Evolutionary conservation across 2,797 vertebrate species (phyloP), one percentile per base, ranked within the genome.

Genomic region (Bradypus variegatus): DNA sequence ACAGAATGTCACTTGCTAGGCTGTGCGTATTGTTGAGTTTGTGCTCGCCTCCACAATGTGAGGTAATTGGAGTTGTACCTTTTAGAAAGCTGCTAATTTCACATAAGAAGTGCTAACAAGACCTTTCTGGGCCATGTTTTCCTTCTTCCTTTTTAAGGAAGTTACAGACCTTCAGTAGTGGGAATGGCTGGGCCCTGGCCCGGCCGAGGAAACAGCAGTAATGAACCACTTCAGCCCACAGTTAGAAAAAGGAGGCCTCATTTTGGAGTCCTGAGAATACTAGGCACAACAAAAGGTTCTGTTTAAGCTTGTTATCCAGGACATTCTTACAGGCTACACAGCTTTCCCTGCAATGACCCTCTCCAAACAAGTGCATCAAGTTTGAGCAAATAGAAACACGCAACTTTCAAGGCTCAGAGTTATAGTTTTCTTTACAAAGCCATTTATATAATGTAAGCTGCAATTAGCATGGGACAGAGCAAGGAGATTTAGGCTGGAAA

Each of bases 51-150:
- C 98, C 98, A 98, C 98, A 99, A 98, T 98, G 98, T 98, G 97
- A 98, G 98, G 98, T 99, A 99, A 99, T 99, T 99, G 99, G 98
- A 98, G 98, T 98, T 98, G 98, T 98, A 99, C 98, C 98, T 99
- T 98, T 98, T 98, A 98, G 98, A 99, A 99, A 99, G 98, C 98
- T 99, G 98, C 98, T 99, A 99, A 99, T 99, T 99, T 99, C 98
- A 97, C 98, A 98, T 98, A 99, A 99, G 99, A 99, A 99, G 99
- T 99, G 98, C 98, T 99, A 99, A 99, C 98, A 98, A 98, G 99
- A 99, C 98, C 99, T 99, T 99, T 99, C 98, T 99, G 98, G 98
- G 98, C 98, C 98, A 98, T 98, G 98, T 99, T 99, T 99, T 98
- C 98, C 99, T 99, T 99, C 98, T 98, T 98, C 98, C 97, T 98